Percentiles rank a stretch among this genome's conserved stretches.
Conservation (phyloP, 2,797 vertebrate species). For the Gambelia wislizenii region DNA sequence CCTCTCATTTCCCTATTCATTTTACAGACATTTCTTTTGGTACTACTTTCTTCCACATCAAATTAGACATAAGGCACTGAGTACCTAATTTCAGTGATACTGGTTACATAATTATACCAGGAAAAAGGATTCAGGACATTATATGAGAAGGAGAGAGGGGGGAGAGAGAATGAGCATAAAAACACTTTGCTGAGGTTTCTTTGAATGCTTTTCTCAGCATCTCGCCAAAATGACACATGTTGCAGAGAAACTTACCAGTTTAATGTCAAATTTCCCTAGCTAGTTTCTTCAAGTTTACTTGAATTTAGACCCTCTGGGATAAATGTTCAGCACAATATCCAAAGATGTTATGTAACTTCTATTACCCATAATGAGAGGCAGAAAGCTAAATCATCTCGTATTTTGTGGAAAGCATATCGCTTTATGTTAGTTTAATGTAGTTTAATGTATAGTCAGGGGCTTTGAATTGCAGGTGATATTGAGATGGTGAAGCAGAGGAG, state of each 20-base stretch:
- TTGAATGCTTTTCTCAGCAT: neutral
- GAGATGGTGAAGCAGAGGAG: constrained; percentile 14
- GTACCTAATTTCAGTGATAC: neutral
- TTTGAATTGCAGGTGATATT: constrained; percentile 6
- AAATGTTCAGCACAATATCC: neutral
- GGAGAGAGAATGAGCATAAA: neutral
- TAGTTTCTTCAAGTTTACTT: constrained; percentile 12
- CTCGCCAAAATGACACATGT: neutral
- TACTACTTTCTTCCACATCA: neutral
- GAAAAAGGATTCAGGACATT: neutral
- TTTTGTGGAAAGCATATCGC: neutral
- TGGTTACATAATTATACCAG: neutral
- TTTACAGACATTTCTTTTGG: neutral
- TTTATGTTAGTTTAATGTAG: constrained; percentile 26
- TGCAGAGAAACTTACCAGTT: neutral
- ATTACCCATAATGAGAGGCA: neutral
- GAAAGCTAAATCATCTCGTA: neutral
- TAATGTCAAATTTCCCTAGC: neutral
- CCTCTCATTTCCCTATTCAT: neutral
- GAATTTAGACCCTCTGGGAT: neutral
- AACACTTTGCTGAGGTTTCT: neutral
- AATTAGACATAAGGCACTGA: neutral
- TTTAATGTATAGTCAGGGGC: constrained; percentile 15
- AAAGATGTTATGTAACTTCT: neutral
- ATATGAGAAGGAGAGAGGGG: neutral